These are phyloP conservation scores for Acrocephalus kingi DNA, from an alignment of 2,113 vertebrate species.

Conservation along the genomic window DNA sequence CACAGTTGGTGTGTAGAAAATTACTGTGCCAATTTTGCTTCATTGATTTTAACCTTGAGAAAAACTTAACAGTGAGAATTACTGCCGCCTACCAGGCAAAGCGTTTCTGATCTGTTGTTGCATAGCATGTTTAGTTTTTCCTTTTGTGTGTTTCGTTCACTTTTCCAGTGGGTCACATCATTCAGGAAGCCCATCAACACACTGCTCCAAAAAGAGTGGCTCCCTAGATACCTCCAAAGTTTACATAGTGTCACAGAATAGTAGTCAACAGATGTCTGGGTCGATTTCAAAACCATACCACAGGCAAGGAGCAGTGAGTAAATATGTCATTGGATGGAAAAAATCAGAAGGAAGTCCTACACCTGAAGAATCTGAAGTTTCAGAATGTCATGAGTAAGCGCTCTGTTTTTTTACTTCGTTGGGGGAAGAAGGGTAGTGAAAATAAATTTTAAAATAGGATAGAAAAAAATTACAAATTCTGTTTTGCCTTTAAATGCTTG, in stretches of 20 bases:
- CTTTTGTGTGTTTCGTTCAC: constrained; percentile 18
- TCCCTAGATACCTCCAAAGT: constrained; percentile 91
- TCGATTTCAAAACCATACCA: constrained; percentile 82
- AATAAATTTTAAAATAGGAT: not conserved
- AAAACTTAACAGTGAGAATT: not conserved
- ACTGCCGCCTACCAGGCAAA: not conserved
- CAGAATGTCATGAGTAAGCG: constrained; percentile 86
- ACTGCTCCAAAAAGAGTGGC: constrained; percentile 82
- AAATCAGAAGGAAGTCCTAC: constrained; percentile 81
- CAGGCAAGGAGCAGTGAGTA: constrained; percentile 77
- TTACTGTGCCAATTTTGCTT: not conserved
- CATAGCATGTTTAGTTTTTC: not conserved
- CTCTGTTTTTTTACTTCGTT: not conserved
- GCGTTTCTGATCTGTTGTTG: not conserved
- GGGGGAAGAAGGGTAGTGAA: not conserved
- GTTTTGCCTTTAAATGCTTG: not conserved
- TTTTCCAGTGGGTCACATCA: constrained; percentile 88
- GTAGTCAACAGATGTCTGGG: constrained; percentile 73
- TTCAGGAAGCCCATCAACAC: constrained; percentile 88
- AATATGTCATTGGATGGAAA: constrained; percentile 84
- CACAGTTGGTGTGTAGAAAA: not conserved
- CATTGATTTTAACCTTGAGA: constrained; percentile 6
- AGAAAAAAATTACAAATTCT: not conserved
- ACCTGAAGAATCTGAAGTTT: constrained; percentile 84
- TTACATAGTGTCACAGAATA: constrained; percentile 86